Conservation (phyloP, 2,888 invertebrate species). For the Limnephilus auricula region DNA sequence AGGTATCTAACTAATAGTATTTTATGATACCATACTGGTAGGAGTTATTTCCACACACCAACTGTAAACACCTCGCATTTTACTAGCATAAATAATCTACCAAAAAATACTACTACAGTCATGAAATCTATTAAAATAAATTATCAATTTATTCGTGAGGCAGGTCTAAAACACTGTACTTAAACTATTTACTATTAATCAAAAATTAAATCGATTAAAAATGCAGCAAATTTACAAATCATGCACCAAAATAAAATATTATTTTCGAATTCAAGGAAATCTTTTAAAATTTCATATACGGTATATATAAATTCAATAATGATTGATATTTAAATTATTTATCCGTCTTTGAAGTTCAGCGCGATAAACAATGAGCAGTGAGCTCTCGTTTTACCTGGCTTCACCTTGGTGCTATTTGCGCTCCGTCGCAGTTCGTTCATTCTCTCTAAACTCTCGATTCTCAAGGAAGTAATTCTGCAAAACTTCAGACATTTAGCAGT, state of each 20-base stretch:
- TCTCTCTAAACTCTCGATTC: constrained; percentile 27
- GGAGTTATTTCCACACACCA: background rate
- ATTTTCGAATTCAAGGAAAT: background rate
- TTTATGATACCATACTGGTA: too few relatives aligned
- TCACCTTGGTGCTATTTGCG: constrained; percentile 11
- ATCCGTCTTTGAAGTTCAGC: constrained; percentile 3
- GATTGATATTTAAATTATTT: background rate
- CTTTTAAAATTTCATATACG: background rate
- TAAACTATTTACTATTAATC: background rate
- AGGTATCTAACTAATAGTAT: too few relatives aligned
- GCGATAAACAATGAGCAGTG: background rate
- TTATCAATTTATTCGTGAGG: background rate
- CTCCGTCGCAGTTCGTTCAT: constrained; percentile 11
- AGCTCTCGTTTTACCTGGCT: background rate
- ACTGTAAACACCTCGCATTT: background rate
- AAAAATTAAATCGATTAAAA: background rate
- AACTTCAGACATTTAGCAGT: constrained; percentile 23
- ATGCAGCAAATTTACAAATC: background rate
- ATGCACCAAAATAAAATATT: background rate
- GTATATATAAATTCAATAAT: background rate
- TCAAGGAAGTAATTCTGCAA: constrained; percentile 40
- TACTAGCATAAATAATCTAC: background rate
- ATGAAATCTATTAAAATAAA: background rate
- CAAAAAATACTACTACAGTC: background rate
- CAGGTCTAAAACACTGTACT: background rate